Conservation (phyloP, 1,140 invertebrate species). For the Mactra quadrangularis region DNA sequence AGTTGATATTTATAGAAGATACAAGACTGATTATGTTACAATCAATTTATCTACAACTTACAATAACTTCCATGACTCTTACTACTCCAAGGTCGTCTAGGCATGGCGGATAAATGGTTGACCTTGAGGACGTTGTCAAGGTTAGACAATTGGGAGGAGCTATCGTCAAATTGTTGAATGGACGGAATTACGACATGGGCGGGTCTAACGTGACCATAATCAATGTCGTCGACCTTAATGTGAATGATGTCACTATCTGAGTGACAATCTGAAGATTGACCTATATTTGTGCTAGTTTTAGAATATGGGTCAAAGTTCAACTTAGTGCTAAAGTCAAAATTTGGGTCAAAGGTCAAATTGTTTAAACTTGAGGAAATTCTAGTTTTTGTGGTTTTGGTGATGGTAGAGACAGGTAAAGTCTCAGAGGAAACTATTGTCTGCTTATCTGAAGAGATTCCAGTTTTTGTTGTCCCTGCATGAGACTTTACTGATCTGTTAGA, state of each 20-base stretch:
- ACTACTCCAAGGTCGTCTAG: conserved; percentile 22
- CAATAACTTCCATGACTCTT: conserved; percentile 26
- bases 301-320: neutral
- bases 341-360: neutral
- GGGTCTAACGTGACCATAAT: neutral
- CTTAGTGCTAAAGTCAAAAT: neutral
- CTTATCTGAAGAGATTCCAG: conserved; percentile 5
- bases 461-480: conserved; percentile 2
- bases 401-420: conserved; percentile 2
- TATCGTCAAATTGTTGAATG: neutral
- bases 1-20: no score
- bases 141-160: neutral
- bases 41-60: no score
- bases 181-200: neutral
- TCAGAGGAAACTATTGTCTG: conserved; percentile 8
- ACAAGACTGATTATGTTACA: no score
- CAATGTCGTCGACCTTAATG: conserved; percentile 21
- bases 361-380: conserved; percentile 16
- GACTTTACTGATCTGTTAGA: conserved; percentile 1
- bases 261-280: neutral
- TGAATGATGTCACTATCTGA: conserved; percentile 23
- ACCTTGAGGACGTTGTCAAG: neutral
- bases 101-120: neutral
- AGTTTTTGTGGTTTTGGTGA: neutral
- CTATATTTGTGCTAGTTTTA: neutral